Percentiles rank a stretch among this genome's conserved stretches.
Evolutionary conservation across 2,113 vertebrate genomes (phyloP).

Genomic region (Panurus biarmicus): DNA sequence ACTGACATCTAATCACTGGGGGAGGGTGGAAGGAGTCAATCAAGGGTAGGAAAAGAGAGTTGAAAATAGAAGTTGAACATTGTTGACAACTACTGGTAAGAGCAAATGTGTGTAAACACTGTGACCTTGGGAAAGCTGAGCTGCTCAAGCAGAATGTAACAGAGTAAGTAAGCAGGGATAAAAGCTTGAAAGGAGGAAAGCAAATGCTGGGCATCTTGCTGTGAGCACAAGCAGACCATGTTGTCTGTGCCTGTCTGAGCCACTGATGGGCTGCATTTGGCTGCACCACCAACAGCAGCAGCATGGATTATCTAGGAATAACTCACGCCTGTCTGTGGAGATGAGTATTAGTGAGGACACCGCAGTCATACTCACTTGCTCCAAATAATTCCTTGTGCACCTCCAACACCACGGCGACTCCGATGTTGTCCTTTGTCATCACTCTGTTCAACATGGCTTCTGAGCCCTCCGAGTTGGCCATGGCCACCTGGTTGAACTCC

Average conservation of each 20-base stretch:
- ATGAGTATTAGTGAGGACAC: accelerated
- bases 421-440: slow-evolving; percentile 99
- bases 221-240: neutral
- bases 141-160: neutral
- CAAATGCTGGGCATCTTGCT: neutral
- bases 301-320: neutral
- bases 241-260: neutral
- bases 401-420: slow-evolving; percentile 90
- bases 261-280: neutral
- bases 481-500: slow-evolving; percentile 98
- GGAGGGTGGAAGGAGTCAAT: neutral
- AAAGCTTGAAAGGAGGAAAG: neutral
- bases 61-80: neutral
- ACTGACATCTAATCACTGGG: neutral
- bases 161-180: neutral
- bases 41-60: neutral
- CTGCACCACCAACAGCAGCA: too few relatives aligned
- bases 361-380: slow-evolving; percentile 66
- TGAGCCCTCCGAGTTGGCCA: slow-evolving; percentile 98
- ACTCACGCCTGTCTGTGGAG: accelerated
- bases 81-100: neutral
- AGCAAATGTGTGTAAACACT: neutral
- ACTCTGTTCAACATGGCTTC: slow-evolving; percentile 98
- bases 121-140: neutral
- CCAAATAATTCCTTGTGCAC: slow-evolving; percentile 90